Evolutionary conservation across 2,888 invertebrate genomes (phyloP).

Genomic region (Morpho helenor): DNA sequence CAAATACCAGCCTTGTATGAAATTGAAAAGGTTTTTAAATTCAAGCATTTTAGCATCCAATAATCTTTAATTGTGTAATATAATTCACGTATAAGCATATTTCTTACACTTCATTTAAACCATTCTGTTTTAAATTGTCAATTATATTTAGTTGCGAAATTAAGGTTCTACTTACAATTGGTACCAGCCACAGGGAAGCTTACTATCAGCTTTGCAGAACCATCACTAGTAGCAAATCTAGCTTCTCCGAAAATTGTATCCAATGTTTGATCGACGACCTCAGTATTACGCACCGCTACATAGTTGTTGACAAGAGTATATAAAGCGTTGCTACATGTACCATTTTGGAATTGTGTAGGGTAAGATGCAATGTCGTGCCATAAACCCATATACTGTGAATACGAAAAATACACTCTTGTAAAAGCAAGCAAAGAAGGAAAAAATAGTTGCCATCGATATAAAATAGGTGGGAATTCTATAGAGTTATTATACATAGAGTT

Average conservation of each 20-base stretch:
- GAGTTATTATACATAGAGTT: too few species aligned
- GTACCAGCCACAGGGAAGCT: conserved; percentile 60
- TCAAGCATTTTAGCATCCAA: too few species aligned
- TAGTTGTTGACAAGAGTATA: conserved; percentile 22
- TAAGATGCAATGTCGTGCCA: conserved; percentile 32
- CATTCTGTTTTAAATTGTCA: background rate
- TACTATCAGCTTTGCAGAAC: conserved; percentile 79
- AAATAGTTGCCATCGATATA: too few species aligned
- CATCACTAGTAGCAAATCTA: conserved; percentile 67
- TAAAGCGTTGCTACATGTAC: conserved; percentile 31
- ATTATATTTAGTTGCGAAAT: background rate
- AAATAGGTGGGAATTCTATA: too few species aligned
- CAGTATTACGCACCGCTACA: conserved; percentile 34
- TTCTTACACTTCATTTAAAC: too few species aligned
- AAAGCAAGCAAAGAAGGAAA: too few species aligned
- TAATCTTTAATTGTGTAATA: too few species aligned
- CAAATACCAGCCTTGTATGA: too few species aligned
- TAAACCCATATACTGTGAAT: conserved; percentile 28
- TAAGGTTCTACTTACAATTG: background rate
- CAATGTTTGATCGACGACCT: conserved; percentile 44
- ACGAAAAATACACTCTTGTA: background rate
- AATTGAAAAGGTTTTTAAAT: too few species aligned
- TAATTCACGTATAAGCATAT: too few species aligned
- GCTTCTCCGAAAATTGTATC: conserved; percentile 46
- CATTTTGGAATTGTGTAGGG: conserved; percentile 29